Conservation (phyloP, 2,888 invertebrate genomes). For the Gnatocerus cornutus region DNA sequence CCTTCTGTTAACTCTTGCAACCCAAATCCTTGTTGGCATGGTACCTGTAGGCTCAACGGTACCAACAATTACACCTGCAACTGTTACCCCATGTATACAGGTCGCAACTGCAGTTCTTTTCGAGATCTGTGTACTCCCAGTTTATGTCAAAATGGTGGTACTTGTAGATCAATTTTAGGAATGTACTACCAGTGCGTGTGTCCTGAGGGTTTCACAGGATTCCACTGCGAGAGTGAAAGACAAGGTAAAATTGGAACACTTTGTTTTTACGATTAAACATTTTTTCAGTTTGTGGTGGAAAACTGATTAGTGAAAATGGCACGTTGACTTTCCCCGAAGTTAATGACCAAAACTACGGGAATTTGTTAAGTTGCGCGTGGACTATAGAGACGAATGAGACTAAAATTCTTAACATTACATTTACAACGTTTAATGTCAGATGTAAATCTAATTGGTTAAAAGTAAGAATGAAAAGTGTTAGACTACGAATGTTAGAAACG, state of each 20-base stretch:
- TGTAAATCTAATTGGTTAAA: constrained; percentile 83
- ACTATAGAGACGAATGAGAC: constrained; percentile 79
- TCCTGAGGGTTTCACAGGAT: constrained; percentile 78
- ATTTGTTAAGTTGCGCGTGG: constrained; percentile 87
- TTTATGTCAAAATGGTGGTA: constrained; percentile 89
- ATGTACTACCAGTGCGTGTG: constrained; percentile 76
- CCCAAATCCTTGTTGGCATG: constrained; percentile 61
- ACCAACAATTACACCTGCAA: constrained; percentile 55
- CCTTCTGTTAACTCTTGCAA: constrained; percentile 52
- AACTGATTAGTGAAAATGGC: constrained; percentile 72
- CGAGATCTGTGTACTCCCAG: constrained; percentile 78
- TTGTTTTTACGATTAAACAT: not conserved
- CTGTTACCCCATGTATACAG: constrained; percentile 60
- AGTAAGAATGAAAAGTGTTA: constrained; percentile 65
- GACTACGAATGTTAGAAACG: too few relatives aligned
- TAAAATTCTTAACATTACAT: constrained; percentile 86
- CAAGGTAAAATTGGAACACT: constrained; percentile 61
- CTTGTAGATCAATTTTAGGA: constrained; percentile 72
- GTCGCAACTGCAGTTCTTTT: constrained; percentile 76
- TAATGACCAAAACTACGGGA: constrained; percentile 72
- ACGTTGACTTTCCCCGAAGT: constrained; percentile 77
- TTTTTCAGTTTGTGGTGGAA: constrained; percentile 78
- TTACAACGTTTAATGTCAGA: constrained; percentile 83
- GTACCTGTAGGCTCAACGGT: constrained; percentile 51
- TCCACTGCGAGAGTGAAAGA: constrained; percentile 76